Conservation (phyloP, 2,797 vertebrate species). For the Rhynchonycteris naso region DNA sequence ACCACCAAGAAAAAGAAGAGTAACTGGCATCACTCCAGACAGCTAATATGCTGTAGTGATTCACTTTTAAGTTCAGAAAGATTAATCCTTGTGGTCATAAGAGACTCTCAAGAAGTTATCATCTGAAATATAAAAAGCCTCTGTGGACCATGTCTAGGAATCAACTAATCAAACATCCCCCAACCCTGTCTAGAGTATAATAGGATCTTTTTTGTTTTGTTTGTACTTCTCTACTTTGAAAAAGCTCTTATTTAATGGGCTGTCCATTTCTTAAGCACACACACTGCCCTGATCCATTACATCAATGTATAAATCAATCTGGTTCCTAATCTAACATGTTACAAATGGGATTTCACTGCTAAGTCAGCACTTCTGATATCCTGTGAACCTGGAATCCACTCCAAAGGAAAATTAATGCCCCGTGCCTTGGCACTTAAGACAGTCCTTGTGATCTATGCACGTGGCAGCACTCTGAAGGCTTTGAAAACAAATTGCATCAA, state of each 20-base stretch:
- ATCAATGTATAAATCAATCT: conserved; percentile 78
- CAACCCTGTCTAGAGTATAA: conserved; percentile 3
- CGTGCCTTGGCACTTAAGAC: conserved; percentile 43
- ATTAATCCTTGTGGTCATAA: conserved; percentile 74
- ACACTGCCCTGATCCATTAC: conserved; percentile 67
- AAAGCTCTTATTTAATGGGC: conserved; percentile 69
- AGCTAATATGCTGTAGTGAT: conserved; percentile 52
- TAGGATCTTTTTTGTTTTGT: conserved; percentile 41
- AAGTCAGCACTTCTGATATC: conserved; percentile 73
- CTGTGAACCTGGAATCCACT: conserved; percentile 45
- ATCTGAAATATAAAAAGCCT: conserved; percentile 70
- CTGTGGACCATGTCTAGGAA: conserved; percentile 52
- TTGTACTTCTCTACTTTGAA: conserved; percentile 74
- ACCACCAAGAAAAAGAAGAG: conserved; percentile 37
- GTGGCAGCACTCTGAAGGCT: conserved; percentile 58
- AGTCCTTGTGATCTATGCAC: conserved; percentile 57
- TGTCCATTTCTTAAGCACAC: conserved; percentile 80
- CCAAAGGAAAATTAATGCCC: conserved; percentile 58
- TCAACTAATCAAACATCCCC: conserved; percentile 60
- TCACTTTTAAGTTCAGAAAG: conserved; percentile 70
- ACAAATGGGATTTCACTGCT: conserved; percentile 61
- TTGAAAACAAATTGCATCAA: conserved; percentile 74
- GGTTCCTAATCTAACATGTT: conserved; percentile 51
- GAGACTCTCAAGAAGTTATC: conserved; percentile 47
- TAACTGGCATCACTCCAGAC: conserved; percentile 52